phyloP scores from a whole-genome alignment of 2,888 invertebrate species.

The Agonum fuliginosum region DNA sequence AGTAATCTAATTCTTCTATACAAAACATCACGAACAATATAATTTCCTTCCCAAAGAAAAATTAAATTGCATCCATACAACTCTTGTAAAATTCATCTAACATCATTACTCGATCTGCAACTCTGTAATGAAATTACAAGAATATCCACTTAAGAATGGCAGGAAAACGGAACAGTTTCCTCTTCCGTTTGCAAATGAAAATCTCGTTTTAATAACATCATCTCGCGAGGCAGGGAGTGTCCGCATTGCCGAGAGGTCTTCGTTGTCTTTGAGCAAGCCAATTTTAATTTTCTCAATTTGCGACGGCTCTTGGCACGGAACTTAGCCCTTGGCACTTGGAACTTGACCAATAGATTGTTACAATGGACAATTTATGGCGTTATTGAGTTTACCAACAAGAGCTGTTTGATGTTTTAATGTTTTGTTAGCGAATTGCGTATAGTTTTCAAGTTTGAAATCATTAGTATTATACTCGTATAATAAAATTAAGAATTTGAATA shows the following conservation, averaged over 20 bases:
- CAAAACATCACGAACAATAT: no score
- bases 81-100: conserved; percentile 10
- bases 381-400: conserved; percentile 4
- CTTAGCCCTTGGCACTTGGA: neutral
- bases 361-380: neutral
- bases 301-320: neutral
- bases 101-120: conserved; percentile 20
- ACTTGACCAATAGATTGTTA: neutral
- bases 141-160: conserved; percentile 34
- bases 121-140: conserved; percentile 28
- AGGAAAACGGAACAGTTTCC: conserved; percentile 27
- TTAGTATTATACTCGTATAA: no score
- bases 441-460: no score
- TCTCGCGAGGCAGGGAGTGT: neutral
- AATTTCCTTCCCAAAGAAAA: neutral
- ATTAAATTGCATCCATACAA: conserved; percentile 24
- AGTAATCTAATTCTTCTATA: no score
- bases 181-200: conserved; percentile 38
- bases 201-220: conserved; percentile 34
- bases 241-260: no score
- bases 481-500: no score
- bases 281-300: conserved; percentile 33
- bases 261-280: conserved; percentile 1
- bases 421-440: no score
- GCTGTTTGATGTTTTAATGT: no score